These are phyloP conservation scores for Anhinga anhinga DNA, from an alignment of 2,113 vertebrate species.

Conservation along the genomic window DNA sequence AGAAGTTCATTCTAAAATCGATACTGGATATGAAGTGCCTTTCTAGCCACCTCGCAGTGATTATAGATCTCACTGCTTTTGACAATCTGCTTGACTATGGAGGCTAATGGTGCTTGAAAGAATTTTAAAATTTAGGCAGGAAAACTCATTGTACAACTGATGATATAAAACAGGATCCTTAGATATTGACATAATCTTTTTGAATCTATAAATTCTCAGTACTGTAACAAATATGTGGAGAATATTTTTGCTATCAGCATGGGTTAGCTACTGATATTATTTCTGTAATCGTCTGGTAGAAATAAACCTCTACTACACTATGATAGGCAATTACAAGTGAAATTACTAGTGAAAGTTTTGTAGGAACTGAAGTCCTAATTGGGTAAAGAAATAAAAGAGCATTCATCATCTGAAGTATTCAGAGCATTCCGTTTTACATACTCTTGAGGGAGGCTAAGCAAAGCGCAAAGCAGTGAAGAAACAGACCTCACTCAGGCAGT, in stretches of 20 bases:
- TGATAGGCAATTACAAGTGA: constrained; percentile 35
- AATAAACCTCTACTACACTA: constrained; percentile 14
- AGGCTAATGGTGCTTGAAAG: background rate
- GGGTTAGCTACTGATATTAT: constrained; percentile 42
- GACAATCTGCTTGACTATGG: background rate
- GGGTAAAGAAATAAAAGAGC: constrained; percentile 40
- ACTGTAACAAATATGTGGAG: background rate
- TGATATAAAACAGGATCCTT: background rate
- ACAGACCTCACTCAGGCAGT: background rate
- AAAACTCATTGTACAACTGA: background rate
- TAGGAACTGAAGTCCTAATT: constrained; percentile 45
- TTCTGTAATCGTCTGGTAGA: background rate
- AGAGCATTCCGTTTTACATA: constrained; percentile 39
- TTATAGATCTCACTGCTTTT: background rate
- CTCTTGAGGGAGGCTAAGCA: background rate
- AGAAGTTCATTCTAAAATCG: background rate
- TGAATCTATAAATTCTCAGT: constrained; percentile 41
- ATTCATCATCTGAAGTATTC: constrained; percentile 54
- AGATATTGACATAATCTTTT: background rate
- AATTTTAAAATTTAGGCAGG: background rate
- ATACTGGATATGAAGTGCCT: background rate
- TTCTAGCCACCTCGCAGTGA: background rate
- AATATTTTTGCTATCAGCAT: constrained; percentile 26
- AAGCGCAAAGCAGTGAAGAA: background rate
- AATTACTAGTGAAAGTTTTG: constrained; percentile 37